Conservation (phyloP, 2,113 vertebrate species). For the Elachura formosa region DNA sequence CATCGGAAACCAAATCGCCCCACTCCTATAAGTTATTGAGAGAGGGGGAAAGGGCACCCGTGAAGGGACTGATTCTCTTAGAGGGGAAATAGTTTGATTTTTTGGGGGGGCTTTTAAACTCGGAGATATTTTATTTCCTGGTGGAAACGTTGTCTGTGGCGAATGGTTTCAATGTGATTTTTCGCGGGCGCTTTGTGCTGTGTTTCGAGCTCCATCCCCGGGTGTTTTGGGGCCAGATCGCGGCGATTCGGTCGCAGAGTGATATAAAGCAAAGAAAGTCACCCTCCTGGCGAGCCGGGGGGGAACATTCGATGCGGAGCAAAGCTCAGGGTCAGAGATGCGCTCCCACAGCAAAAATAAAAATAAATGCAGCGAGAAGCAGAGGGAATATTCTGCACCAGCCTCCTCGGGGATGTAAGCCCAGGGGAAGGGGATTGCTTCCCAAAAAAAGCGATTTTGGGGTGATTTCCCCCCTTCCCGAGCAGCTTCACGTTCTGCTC, state of each 20-base stretch:
- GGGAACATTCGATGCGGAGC: background rate
- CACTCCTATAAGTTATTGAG: background rate
- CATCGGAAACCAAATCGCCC: background rate
- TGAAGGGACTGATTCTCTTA: background rate
- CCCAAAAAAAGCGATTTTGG: background rate
- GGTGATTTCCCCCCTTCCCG: background rate
- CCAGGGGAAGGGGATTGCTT: background rate
- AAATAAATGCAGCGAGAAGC: background rate
- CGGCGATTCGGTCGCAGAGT: background rate
- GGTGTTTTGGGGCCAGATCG: background rate
- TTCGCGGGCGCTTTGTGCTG: background rate
- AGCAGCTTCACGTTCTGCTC: background rate
- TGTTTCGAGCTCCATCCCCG: background rate
- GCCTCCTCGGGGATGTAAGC: background rate
- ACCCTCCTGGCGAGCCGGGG: rapidly evolving
- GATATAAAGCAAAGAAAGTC: background rate
- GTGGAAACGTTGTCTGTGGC: background rate
- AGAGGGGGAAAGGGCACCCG: background rate
- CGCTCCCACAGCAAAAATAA: background rate
- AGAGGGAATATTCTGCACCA: background rate
- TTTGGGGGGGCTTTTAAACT: rapidly evolving
- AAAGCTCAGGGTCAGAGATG: background rate
- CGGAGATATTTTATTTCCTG: background rate
- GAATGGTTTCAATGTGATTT: background rate
- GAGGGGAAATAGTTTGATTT: background rate